Conservation (phyloP, 1,140 invertebrate genomes). For the Drosophila prosaltans region DNA sequence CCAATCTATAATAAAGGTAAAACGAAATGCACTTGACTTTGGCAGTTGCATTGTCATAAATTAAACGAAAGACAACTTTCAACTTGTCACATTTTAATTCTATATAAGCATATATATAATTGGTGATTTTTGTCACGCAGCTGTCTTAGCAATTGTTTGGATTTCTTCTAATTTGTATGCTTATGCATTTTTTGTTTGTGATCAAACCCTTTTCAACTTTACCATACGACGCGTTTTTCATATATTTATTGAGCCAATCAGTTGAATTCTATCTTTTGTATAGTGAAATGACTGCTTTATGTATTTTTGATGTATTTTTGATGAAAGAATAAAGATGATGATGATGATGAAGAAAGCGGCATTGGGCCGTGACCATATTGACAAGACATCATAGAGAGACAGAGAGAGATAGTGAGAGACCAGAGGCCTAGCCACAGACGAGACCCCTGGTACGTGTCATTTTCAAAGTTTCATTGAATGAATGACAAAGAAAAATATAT, state of each 20-base stretch:
- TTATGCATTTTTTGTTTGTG: slow-evolving; percentile 18
- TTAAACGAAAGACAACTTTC: slow-evolving; percentile 35
- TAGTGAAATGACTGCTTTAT: slow-evolving; percentile 70
- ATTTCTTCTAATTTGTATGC: slow-evolving; percentile 52
- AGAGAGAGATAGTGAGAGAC: too few species aligned
- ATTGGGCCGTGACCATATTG: slow-evolving; percentile 61
- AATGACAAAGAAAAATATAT: slow-evolving; percentile 5
- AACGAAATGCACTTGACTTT: slow-evolving; percentile 1
- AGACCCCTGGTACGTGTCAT: slow-evolving; percentile 43
- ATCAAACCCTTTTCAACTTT: not conserved
- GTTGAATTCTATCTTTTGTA: slow-evolving; percentile 57
- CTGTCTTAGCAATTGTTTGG: slow-evolving; percentile 45
- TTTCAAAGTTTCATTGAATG: slow-evolving; percentile 26
- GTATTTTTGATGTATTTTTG: slow-evolving; percentile 70
- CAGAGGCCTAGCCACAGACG: slow-evolving; percentile 13
- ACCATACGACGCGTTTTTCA: not conserved
- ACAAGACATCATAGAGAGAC: slow-evolving; percentile 37
- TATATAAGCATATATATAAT: slow-evolving; percentile 37
- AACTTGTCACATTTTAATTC: slow-evolving; percentile 29
- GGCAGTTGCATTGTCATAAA: slow-evolving; percentile 4
- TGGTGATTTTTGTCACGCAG: slow-evolving; percentile 65
- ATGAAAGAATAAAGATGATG: slow-evolving; percentile 63
- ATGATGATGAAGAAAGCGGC: slow-evolving; percentile 25
- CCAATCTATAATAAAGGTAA: not conserved
- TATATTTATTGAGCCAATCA: slow-evolving; percentile 32